Base-by-base conservation (phyloP, 2,888 invertebrate genomes). In the Cephalotes varians region DNA sequence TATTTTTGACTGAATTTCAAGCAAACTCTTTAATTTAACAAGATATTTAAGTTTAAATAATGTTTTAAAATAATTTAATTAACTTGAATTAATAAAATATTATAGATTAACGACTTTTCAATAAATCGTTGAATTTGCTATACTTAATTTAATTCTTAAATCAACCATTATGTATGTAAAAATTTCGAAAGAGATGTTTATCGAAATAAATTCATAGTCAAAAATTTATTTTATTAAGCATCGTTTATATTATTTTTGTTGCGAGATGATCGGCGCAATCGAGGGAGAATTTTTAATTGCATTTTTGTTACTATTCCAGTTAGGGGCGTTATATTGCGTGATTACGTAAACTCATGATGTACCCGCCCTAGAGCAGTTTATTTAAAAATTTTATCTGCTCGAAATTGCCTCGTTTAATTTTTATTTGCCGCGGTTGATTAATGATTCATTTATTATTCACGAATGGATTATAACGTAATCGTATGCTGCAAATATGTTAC, bases 351-450 rank as follows among this genome's bases (percentile, higher is more conserved):
- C 28, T 69, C 44, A 69, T 31, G 44, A 12, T 12, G 18, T 44
- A 44, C 21, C 44, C 31, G 12, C 31, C 69, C 44, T 64, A 44
- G 44, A 34, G 18, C 31, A 21, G 40, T 77, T 69, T 31, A 69
- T 77, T 77, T 77, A 12, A 77, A 77, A 69, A 69, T 77, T 77
- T 77, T 56, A 77, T 77, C 69, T 56, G 54, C 21, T 18, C 21
- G 44, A 77, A 77, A 77, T 77, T 69, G 31, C 40, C 44, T 18
- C 54, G 25, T 77, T 69, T 77, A 69, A 77, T 77, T 77, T 77
- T 77, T 77, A 77, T 25, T 56, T 77, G 40, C 18, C 40, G 25
- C 67, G 34, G 56, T 69, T 77, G 54, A 77, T 77, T 77, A 69
- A 56, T 21, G 71, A 31, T 44, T 77, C 69, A 69, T 56, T 69